phyloP scores from a whole-genome alignment of 2,797 vertebrate genomes.

The Rhabdophis nuchalis region DNA sequence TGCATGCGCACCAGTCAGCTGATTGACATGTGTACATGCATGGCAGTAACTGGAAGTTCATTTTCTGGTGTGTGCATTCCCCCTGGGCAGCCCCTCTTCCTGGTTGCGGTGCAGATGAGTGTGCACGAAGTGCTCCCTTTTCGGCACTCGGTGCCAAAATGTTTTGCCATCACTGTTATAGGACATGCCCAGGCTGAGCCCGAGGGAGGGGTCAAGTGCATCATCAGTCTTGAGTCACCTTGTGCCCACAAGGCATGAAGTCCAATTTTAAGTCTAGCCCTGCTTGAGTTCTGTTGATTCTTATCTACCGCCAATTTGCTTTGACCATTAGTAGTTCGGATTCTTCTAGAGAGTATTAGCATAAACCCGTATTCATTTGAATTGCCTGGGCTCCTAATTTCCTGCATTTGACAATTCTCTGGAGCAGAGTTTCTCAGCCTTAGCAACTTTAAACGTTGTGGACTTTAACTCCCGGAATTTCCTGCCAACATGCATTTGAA shows the following conservation, averaged over 20 bases:
- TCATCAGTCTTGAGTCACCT: neutral
- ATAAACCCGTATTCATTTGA: neutral
- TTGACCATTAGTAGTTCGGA: neutral
- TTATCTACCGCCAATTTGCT: neutral
- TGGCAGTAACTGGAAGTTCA: too few relatives aligned
- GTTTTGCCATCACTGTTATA: neutral
- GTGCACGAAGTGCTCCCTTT: too few relatives aligned
- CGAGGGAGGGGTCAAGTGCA: neutral
- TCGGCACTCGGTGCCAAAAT: too few relatives aligned
- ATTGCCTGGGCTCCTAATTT: neutral
- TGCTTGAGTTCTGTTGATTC: neutral
- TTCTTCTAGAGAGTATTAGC: neutral
- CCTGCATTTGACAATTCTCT: neutral
- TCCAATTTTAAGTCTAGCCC: neutral
- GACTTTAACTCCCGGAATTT: neutral
- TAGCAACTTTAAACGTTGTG: neutral
- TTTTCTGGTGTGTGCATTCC: too few relatives aligned
- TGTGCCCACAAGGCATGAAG: neutral
- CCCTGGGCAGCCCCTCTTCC: too few relatives aligned
- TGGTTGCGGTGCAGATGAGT: too few relatives aligned
- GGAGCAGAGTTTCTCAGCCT: neutral
- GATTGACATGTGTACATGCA: too few relatives aligned
- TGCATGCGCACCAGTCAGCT: too few relatives aligned
- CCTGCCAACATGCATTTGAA: neutral
- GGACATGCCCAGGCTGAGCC: neutral